Conservation (phyloP, 1,140 invertebrate genomes). For the Musca vetustissima region DNA sequence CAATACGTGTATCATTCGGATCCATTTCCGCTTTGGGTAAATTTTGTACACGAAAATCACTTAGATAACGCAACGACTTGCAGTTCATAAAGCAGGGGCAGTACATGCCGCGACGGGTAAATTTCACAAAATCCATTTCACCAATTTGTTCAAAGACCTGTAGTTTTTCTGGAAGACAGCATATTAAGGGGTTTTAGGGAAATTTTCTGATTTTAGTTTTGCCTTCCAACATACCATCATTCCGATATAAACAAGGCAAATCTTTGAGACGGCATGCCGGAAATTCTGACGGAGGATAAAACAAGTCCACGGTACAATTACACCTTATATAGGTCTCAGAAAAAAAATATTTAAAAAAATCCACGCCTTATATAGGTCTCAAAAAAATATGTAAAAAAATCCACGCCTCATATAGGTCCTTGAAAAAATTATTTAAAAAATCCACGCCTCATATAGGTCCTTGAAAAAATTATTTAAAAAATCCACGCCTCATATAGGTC, state of each 20-base stretch:
- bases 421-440: too few species aligned
- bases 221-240: conserved; percentile 32
- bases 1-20: conserved; percentile 7
- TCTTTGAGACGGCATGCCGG: conserved; percentile 36
- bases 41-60: background rate
- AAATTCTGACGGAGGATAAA: conserved; percentile 35
- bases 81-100: conserved; percentile 49
- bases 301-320: too few species aligned
- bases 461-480: too few species aligned
- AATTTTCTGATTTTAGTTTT: too few species aligned
- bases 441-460: too few species aligned
- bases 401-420: too few species aligned
- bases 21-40: background rate
- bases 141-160: conserved; percentile 19
- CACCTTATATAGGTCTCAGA: too few species aligned
- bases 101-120: conserved; percentile 30
- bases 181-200: background rate
- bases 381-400: too few species aligned
- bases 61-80: conserved; percentile 37
- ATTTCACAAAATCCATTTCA: conserved; percentile 4
- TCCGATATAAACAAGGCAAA: conserved; percentile 39
- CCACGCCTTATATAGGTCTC: too few species aligned
- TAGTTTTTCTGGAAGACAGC: conserved; percentile 4
- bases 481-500: too few species aligned
- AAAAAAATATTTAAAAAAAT: too few species aligned